A percentile compares a stretch with the other conserved stretches of the same genome.
Evolutionary conservation across 2,888 invertebrate species (phyloP).

Genomic region (Heliconius sara): DNA sequence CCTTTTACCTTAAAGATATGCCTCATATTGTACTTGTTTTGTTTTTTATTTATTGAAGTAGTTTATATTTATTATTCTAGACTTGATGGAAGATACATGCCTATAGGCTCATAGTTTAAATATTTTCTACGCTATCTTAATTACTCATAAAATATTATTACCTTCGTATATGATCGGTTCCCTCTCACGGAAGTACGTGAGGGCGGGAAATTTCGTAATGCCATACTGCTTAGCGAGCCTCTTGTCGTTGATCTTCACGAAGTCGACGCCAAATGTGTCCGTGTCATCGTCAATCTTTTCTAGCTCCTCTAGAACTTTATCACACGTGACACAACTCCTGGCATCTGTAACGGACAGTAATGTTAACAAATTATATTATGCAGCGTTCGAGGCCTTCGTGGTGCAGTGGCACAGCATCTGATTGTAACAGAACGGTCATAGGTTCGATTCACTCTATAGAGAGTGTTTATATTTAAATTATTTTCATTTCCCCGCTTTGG

Average conservation of each 20-base stretch:
- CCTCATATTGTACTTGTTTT: not conserved
- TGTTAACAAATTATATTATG: not conserved
- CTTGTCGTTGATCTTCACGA: conserved; percentile 98
- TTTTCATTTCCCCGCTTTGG: too few relatives aligned
- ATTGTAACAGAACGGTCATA: not conserved
- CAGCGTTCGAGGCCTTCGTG: not conserved
- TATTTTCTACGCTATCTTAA: not conserved
- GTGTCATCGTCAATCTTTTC: conserved; percentile 98
- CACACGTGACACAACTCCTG: conserved; percentile 95
- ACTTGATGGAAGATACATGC: not conserved
- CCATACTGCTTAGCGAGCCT: conserved; percentile 98
- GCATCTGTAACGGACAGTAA: conserved; percentile 86
- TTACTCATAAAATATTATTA: conserved; percentile 56
- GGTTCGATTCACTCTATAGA: not conserved
- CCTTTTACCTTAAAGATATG: too few relatives aligned
- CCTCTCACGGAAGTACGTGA: conserved; percentile 98
- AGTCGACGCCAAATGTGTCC: conserved; percentile 96
- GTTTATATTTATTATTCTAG: not conserved
- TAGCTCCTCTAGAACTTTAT: conserved; percentile 94
- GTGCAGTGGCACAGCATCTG: not conserved
- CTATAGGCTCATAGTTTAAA: too few relatives aligned
- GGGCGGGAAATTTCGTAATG: conserved; percentile 97
- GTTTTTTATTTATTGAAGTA: not conserved
- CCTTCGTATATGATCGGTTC: conserved; percentile 98
- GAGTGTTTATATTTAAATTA: not conserved